Conservation (phyloP, 2,888 invertebrate genomes). For the Acanthosoma haemorrhoidale region DNA sequence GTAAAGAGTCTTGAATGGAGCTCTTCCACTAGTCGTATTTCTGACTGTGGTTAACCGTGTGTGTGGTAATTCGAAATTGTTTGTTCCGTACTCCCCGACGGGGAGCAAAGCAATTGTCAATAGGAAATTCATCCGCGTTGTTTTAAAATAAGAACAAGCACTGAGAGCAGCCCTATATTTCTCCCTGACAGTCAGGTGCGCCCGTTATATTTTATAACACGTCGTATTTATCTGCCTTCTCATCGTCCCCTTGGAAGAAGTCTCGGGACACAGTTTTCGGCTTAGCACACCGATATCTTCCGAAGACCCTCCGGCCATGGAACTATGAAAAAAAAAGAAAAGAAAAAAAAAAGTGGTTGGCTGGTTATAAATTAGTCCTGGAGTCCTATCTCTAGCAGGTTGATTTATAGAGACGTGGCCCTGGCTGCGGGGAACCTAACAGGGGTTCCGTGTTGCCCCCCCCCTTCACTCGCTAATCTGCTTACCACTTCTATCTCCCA, state of each 20-base stretch:
- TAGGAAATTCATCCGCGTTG: no score
- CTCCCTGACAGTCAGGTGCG: neutral
- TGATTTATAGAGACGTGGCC: slow-evolving; percentile 16
- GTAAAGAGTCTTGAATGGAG: no score
- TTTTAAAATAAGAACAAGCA: no score
- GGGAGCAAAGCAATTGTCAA: no score
- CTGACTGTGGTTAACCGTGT: no score
- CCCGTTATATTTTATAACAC: neutral
- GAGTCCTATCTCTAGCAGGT: neutral
- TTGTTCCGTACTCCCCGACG: no score
- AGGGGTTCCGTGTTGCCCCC: slow-evolving; percentile 15
- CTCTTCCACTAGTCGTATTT: no score
- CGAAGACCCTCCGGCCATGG: neutral
- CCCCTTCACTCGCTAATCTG: slow-evolving; percentile 6
- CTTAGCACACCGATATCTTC: neutral
- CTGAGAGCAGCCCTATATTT: no score
- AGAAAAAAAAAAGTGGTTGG: neutral
- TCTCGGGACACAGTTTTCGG: neutral
- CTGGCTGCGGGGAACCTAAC: neutral
- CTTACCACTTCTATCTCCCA: neutral
- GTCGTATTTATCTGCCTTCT: neutral
- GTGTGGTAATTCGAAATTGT: no score
- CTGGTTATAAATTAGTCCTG: neutral
- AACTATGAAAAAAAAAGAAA: no score
- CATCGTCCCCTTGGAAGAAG: neutral